phyloP scores from a whole-genome alignment of 2,888 invertebrate species.

The Drosophila greeni region DNA sequence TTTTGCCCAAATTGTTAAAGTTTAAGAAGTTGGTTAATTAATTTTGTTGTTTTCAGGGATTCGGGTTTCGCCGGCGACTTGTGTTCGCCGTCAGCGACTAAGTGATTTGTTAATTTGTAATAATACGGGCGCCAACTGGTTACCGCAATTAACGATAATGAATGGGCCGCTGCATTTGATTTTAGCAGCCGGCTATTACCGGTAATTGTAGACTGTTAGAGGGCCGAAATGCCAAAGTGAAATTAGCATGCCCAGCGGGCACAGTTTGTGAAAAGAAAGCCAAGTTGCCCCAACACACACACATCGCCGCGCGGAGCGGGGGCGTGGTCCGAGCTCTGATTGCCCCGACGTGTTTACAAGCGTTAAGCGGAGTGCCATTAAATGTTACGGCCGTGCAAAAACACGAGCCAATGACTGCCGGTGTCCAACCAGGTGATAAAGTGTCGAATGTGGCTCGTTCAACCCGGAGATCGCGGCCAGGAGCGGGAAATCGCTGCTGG shows the following conservation, averaged over 20 bases:
- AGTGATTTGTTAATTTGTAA: constrained; percentile 67
- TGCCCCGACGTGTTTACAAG: constrained; percentile 66
- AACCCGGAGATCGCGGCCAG: background rate
- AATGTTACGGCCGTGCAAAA: constrained; percentile 62
- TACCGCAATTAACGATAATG: constrained; percentile 61
- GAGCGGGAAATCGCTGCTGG: background rate
- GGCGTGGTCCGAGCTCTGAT: constrained; percentile 48
- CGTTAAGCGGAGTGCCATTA: constrained; percentile 68
- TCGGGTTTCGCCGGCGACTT: constrained; percentile 4
- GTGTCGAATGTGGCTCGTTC: constrained; percentile 59
- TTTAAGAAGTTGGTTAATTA: constrained; percentile 67
- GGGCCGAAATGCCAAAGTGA: constrained; percentile 56
- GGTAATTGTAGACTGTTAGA: constrained; percentile 64
- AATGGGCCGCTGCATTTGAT: constrained; percentile 55
- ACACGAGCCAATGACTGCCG: constrained; percentile 47
- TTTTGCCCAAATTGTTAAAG: constrained; percentile 55
- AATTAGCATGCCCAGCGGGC: constrained; percentile 68
- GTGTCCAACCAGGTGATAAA: constrained; percentile 68
- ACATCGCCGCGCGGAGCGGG: constrained; percentile 13
- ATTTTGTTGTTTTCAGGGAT: constrained; percentile 51
- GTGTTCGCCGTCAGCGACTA: constrained; percentile 38
- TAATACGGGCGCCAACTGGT: constrained; percentile 49
- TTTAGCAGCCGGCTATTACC: constrained; percentile 61
- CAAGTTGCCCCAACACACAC: constrained; percentile 17
- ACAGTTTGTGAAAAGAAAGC: constrained; percentile 58